Evolutionary conservation across 2,888 invertebrate genomes (phyloP), one percentile per base, ranked within the genome.

Genomic region (Melanargia galathea): DNA sequence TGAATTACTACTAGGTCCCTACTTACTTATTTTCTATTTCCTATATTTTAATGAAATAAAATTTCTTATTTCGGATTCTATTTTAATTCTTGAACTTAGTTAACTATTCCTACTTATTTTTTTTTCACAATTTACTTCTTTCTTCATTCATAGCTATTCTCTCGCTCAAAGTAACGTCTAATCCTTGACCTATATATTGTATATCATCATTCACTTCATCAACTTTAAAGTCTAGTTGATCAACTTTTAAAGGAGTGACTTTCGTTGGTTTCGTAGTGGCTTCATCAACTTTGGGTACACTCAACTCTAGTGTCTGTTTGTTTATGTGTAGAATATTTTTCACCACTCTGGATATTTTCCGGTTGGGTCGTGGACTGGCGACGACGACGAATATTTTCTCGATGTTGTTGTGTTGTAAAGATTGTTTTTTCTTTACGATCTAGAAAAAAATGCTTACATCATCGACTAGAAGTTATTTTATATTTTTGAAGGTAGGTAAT

Each of bases 381-480:
- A 82, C 86, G 48, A 91, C 85, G 0, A 90, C 83, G 54, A 86
- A 91, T 38, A 91, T 80, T 57, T 84, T 87, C 18, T 87, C 86
- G 33, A 86, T 79, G n/a, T 88, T 82, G 60, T 85, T 87, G 46
- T 74, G 75, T 0, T 76, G 71, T 20, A 75, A 65, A 1, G 73
- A 60, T 30, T 73, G 69, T 61, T 75, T 81, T 64, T 72, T 82
- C 64, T 75, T 80, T 6, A 64, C 67, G 13, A 79, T 75, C 90
- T 90, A 76, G 0, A 81, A 77, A 48, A 52, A 20, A 35, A 13
- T 16, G 2, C 1, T 7, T 22, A n/a, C 1, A 38, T 38, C 13
- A 38, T 38, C 38, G 33, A n/a, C n/a, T n/a, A n/a, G n/a, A n/a
- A n/a, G n/a, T n/a, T n/a, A n/a, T n/a, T n/a, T n/a, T n/a, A n/a